Evolutionary conservation across 2,113 vertebrate genomes (phyloP).

Genomic region (Acrocephalus kingi): DNA sequence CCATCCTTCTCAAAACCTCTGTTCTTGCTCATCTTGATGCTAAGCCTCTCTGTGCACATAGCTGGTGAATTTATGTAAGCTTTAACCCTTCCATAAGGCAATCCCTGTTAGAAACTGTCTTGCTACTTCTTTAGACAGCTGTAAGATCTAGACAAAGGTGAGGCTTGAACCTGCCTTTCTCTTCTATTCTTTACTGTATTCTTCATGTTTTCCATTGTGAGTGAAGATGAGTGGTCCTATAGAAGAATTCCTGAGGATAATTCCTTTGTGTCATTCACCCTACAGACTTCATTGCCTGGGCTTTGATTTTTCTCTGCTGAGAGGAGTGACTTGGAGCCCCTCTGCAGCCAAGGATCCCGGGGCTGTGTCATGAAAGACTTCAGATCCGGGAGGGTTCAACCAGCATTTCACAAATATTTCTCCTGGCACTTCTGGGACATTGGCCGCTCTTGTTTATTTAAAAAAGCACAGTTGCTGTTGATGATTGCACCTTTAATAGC

Average conservation of each 20-base stretch:
- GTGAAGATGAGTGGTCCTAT: neutral
- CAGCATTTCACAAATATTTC: neutral
- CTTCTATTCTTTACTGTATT: neutral
- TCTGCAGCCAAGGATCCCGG: neutral
- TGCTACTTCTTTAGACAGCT: neutral
- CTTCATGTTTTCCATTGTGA: neutral
- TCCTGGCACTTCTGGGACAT: neutral
- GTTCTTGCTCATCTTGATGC: neutral
- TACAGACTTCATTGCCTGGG: neutral
- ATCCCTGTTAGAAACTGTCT: neutral
- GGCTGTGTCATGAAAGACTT: neutral
- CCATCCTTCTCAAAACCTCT: neutral
- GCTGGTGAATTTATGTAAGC: neutral
- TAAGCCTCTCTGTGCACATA: neutral
- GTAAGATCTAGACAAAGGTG: neutral
- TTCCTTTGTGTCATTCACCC: neutral
- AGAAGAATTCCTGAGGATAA: neutral
- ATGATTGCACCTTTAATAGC: neutral
- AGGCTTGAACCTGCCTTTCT: neutral
- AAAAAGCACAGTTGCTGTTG: neutral
- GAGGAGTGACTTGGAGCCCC: neutral
- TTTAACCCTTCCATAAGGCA: neutral
- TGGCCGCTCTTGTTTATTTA: neutral
- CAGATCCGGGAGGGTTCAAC: neutral
- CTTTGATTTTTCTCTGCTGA: neutral